phyloP scores from a whole-genome alignment of 2,797 vertebrate species.

The Buphagus erythrorhynchus region DNA sequence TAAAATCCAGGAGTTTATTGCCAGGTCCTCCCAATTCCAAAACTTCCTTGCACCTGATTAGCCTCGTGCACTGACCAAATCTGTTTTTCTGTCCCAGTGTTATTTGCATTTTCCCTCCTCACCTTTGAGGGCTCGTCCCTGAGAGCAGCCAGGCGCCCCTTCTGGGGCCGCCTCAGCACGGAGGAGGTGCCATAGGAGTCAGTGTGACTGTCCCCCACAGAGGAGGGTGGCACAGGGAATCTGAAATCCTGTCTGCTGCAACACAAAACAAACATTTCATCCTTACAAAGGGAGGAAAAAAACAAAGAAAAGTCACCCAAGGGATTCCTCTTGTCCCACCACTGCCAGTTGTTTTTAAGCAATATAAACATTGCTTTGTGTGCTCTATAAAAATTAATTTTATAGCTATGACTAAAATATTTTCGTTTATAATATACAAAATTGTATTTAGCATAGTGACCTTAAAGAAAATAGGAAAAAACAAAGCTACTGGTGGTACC shows the following conservation, averaged over 20 bases:
- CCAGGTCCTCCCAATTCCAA: not conserved
- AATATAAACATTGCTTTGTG: not conserved
- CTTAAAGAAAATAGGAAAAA: not conserved
- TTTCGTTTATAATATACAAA: not conserved
- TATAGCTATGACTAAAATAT: not conserved
- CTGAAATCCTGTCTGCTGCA: conserved; percentile 90
- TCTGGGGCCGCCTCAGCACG: conserved; percentile 91
- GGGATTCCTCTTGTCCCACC: not conserved
- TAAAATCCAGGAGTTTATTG: not conserved
- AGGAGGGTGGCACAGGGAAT: conserved; percentile 85
- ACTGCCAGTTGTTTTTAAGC: not conserved
- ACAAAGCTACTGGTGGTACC: conserved; percentile 73
- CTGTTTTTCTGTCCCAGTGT: not conserved
- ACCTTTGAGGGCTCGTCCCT: conserved; percentile 96
- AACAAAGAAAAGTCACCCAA: not conserved
- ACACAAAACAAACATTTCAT: not conserved
- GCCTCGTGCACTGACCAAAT: accelerated
- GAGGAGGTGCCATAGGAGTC: conserved; percentile 86
- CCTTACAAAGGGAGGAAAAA: not conserved
- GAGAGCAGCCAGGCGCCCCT: conserved; percentile 89
- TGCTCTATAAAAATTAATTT: not conserved
- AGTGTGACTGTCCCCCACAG: conserved; percentile 84
- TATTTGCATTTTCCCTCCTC: not conserved
- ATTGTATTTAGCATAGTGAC: not conserved
- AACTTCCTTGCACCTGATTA: accelerated